Base-by-base conservation (phyloP, 2,888 invertebrate species). In the Cryptus armator region DNA sequence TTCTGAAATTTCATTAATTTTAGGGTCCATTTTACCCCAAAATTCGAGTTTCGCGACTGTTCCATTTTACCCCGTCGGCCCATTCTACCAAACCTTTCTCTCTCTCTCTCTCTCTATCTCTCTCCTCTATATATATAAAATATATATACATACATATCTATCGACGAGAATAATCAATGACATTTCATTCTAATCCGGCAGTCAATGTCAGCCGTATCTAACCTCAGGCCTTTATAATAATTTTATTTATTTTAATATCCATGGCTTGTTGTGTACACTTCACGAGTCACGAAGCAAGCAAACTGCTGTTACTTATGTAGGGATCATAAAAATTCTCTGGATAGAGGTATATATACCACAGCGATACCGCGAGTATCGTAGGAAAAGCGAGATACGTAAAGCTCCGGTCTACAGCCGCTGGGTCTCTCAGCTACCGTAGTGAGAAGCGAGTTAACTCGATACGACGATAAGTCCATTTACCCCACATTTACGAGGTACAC, bases 261-360 rank as follows among this genome's bases (percentile, higher is more conserved):
- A n/a, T 62, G 1, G n/a, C 1, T 32, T 48, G 16, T 32, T 48
- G 16, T 19, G 44, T 48, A 46, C 16, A 53, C 24, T 48, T 44
- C 6, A 6, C 66, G 32, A 64, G 44, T 46, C 48, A 32, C 43
- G 75, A 44, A 7, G 67, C 67, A 62, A 76, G 59, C 79, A 37
- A 72, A 67, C 74, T 51, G 59, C 79, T 79, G 75, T 82, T 62
- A 62, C 79, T 67, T 79, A 59, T 67, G 48, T 51, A 37, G 29
- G 79, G 67, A 76, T 71, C 82, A 51, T 85, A 71, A 82, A 82
- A 82, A 85, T 79, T 56, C 66, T 37, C 70, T 24, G 46, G 32
- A 66, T 66, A 59, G 29, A 56, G 16, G 16, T 10, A 72, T 71
- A 81, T 81, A 74, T 62, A n/a, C 62, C 37, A 1, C 37, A 1